Conservation (phyloP, 2,888 invertebrate genomes). For the Schrankia costaestrigalis region DNA sequence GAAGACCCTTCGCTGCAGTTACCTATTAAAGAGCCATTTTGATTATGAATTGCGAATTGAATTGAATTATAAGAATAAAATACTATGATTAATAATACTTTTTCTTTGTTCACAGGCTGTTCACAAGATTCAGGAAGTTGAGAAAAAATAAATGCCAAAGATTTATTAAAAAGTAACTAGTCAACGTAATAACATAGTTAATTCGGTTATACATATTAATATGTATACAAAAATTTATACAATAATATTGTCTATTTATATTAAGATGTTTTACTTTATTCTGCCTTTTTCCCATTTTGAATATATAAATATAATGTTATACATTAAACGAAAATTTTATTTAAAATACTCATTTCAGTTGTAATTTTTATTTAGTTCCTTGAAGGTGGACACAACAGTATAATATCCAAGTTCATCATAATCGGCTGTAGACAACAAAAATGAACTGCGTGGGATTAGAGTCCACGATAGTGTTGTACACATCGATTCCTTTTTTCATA, state of each 20-base stretch:
- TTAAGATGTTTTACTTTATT: slow-evolving; percentile 48
- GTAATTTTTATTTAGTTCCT: no score
- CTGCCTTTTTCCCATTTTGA: slow-evolving; percentile 25
- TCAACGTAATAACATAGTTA: slow-evolving; percentile 66
- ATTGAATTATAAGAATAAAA: no score
- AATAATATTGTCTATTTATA: slow-evolving; percentile 78
- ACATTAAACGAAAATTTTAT: slow-evolving; percentile 10
- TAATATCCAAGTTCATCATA: no score
- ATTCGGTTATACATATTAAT: slow-evolving; percentile 74
- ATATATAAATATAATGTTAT: slow-evolving; percentile 20
- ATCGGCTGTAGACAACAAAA: no score
- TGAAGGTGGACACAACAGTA: no score
- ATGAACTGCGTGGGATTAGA: no score
- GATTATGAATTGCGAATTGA: no score
- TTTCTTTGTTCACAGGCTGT: slow-evolving; percentile 59
- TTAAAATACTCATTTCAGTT: neutral
- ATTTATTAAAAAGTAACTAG: slow-evolving; percentile 65
- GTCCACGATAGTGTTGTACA: no score
- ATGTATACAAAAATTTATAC: slow-evolving; percentile 77
- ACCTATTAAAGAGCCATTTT: no score
- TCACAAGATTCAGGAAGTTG: slow-evolving; percentile 79
- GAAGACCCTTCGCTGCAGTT: no score
- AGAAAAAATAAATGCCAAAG: slow-evolving; percentile 62
- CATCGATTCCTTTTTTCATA: no score
- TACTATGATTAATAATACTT: neutral